Conservation (phyloP, 1,140 invertebrate species). For the Papilio aristodemus region DNA sequence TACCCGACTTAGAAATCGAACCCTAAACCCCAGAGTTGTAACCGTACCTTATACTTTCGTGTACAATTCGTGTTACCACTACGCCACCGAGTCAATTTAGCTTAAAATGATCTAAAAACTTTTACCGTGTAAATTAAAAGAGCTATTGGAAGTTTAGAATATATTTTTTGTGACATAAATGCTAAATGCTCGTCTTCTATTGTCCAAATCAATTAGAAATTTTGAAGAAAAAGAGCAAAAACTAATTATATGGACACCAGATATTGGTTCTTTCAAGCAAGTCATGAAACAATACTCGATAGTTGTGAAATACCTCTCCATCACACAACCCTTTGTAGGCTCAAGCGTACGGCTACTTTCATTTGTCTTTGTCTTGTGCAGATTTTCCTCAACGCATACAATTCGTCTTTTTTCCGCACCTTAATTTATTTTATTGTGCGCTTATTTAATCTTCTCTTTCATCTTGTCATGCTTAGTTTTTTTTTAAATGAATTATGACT, state of each 20-base stretch:
- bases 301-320: conserved; percentile 39
- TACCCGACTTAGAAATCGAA: too few relatives aligned
- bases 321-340: conserved; percentile 43
- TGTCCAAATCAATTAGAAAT: too few relatives aligned
- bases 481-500: too few relatives aligned
- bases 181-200: too few relatives aligned
- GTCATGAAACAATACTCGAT: conserved; percentile 37
- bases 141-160: too few relatives aligned
- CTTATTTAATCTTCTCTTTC: conserved; percentile 44
- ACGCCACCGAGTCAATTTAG: too few relatives aligned
- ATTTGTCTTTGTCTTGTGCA: conserved; percentile 50
- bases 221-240: background rate
- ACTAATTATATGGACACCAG: conserved; percentile 8
- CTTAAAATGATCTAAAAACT: too few relatives aligned
- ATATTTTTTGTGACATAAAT: too few relatives aligned
- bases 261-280: conserved; percentile 35
- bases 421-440: conserved; percentile 47
- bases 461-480: conserved; percentile 28
- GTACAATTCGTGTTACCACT: too few relatives aligned
- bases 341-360: conserved; percentile 39
- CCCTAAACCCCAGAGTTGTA: too few relatives aligned
- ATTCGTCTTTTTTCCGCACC: conserved; percentile 42
- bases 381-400: conserved; percentile 46
- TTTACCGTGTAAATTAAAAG: too few relatives aligned
- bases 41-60: too few relatives aligned